Evolutionary conservation across 2,797 vertebrate genomes (phyloP).

Genomic region (Muscicapa striata): DNA sequence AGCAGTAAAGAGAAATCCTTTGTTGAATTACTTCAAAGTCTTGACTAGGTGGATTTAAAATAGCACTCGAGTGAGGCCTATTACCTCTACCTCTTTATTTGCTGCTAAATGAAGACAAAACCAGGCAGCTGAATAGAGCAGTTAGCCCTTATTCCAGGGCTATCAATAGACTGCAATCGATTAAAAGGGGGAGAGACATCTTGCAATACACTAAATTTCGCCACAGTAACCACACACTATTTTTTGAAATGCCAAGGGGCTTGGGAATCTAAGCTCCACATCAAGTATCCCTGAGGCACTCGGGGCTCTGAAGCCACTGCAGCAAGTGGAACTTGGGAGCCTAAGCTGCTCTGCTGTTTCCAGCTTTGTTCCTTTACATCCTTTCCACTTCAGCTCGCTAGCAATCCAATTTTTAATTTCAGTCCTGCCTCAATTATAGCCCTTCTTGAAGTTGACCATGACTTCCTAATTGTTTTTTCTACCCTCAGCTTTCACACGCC

Average conservation of each 20-base stretch:
- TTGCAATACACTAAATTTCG: not conserved
- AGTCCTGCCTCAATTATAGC: conserved; percentile 20
- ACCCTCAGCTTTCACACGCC: conserved; percentile 26
- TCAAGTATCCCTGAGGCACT: not conserved
- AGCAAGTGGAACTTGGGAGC: not conserved
- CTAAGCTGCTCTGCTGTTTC: not conserved
- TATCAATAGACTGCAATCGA: not conserved
- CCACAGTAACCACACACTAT: not conserved
- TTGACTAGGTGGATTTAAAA: conserved; percentile 1
- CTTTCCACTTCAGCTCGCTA: not conserved
- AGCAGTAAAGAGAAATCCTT: conserved; percentile 9
- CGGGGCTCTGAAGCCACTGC: not conserved
- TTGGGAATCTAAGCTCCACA: not conserved
- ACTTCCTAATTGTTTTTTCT: conserved; percentile 33
- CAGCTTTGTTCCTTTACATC: not conserved
- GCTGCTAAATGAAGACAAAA: not conserved
- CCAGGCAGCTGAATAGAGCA: not conserved
- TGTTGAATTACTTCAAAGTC: not conserved
- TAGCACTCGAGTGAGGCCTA: not conserved
- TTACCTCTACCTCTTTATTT: not conserved
- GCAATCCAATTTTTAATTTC: conserved; percentile 30
- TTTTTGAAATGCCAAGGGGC: not conserved
- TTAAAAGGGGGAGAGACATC: not conserved
- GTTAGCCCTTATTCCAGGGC: not conserved
- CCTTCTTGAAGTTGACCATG: conserved; percentile 4